Conservation (phyloP, 2,888 invertebrate species). For the Lycocerus yunnanus region DNA sequence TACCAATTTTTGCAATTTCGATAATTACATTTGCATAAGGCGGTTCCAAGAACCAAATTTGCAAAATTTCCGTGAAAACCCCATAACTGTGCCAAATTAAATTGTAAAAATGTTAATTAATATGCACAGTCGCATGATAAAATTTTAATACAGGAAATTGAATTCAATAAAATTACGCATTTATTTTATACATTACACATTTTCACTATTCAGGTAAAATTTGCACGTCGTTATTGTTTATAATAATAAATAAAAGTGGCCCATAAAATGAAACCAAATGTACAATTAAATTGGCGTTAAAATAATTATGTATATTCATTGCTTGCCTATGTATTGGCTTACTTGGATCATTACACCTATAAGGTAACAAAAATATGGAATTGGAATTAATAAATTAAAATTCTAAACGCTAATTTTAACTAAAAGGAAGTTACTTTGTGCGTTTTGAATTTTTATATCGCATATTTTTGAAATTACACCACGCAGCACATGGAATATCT, state of each 20-base stretch:
- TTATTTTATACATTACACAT: constrained; percentile 28
- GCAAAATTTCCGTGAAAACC: background rate
- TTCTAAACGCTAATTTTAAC: constrained; percentile 33
- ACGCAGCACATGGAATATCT: constrained; percentile 4
- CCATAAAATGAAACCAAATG: constrained; percentile 14
- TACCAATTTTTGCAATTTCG: background rate
- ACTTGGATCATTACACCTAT: constrained; percentile 21
- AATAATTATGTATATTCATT: background rate
- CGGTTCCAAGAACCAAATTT: background rate
- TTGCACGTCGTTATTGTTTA: constrained; percentile 16
- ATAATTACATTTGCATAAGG: background rate
- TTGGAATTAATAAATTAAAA: constrained; percentile 34
- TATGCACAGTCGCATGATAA: constrained; percentile 16
- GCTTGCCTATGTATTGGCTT: constrained; percentile 6
- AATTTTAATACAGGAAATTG: constrained; percentile 29
- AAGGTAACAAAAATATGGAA: constrained; percentile 31
- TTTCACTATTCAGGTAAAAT: constrained; percentile 23
- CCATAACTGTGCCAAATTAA: constrained; percentile 5
- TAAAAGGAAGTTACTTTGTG: constrained; percentile 34
- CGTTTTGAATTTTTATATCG: constrained; percentile 31
- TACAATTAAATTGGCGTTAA: constrained; percentile 19
- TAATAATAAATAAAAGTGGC: background rate
- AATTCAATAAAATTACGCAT: constrained; percentile 30
- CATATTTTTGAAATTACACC: constrained; percentile 28
- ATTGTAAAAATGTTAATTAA: constrained; percentile 19